Percentiles rank a stretch among this genome's conserved stretches.
phyloP scores from a whole-genome alignment of 92 coral and sea anemone species.

The Palythoa heliodiscus region DNA sequence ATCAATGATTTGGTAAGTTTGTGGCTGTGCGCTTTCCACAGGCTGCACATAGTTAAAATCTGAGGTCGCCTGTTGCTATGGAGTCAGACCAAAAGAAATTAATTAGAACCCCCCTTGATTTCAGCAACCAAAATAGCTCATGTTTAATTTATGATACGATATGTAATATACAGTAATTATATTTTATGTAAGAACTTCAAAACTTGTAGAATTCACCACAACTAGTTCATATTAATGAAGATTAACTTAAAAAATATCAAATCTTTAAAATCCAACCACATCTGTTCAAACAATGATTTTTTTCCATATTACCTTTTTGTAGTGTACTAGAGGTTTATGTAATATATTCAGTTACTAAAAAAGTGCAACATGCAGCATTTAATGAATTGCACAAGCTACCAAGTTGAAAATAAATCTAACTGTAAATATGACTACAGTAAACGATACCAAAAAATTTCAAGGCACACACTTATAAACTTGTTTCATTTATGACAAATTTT shows the following conservation, averaged over 20 bases:
- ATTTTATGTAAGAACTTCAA: not conserved
- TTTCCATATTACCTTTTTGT: not conserved
- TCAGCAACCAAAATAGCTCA: not conserved
- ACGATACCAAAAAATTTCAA: no score
- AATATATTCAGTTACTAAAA: not conserved
- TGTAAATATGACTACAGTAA: no score
- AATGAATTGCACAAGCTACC: no score
- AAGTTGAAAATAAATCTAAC: no score
- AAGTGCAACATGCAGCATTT: no score
- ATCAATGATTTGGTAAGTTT: slow-evolving; percentile 48
- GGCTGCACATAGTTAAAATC: slow-evolving; percentile 46
- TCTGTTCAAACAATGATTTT: not conserved
- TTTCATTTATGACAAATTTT: no score
- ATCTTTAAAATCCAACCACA: slow-evolving; percentile 16
- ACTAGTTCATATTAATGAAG: not conserved
- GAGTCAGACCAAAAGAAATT: slow-evolving; percentile 48
- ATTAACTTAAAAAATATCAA: not conserved
- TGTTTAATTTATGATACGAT: not conserved
- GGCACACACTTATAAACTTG: no score
- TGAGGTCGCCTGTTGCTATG: slow-evolving; percentile 45
- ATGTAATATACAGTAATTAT: not conserved
- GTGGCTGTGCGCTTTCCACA: slow-evolving; percentile 42
- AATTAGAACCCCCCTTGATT: slow-evolving; percentile 21
- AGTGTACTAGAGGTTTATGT: not conserved
- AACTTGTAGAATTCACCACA: slow-evolving; percentile 24